phyloP scores from a whole-genome alignment of 2,888 invertebrate genomes.

The Mongoloraphidia duomilia region DNA sequence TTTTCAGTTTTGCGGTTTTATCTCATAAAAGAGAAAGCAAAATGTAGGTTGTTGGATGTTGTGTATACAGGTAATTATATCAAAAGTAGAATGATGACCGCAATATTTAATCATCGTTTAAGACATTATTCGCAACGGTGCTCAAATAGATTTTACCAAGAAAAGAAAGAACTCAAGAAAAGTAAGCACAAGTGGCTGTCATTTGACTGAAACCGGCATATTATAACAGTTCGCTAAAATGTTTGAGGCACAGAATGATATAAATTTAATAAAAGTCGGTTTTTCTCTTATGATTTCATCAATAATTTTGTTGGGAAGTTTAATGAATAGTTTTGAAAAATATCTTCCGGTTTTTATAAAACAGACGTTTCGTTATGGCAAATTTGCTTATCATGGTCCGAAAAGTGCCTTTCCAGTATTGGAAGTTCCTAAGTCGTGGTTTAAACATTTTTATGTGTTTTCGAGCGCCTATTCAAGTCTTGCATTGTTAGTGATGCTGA shows the following conservation, averaged over 20 bases:
- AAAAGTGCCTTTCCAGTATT: constrained; percentile 26
- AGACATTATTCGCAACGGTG: too few species aligned
- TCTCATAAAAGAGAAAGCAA: too few species aligned
- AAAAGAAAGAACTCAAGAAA: too few species aligned
- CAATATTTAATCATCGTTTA: too few species aligned
- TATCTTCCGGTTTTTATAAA: constrained; percentile 49
- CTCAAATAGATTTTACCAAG: too few species aligned
- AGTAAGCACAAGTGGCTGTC: too few species aligned
- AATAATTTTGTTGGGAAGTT: constrained; percentile 39
- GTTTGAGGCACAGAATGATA: neutral
- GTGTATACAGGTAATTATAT: too few species aligned
- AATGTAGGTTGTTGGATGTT: too few species aligned
- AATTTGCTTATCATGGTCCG: constrained; percentile 44
- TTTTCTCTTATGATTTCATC: constrained; percentile 19
- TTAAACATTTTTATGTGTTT: constrained; percentile 65
- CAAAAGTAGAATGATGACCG: too few species aligned
- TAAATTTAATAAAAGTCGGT: constrained; percentile 21
- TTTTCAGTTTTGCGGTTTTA: too few species aligned
- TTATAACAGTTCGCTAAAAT: neutral
- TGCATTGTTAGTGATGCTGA: constrained; percentile 33
- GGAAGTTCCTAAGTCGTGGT: constrained; percentile 68
- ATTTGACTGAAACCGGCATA: too few species aligned
- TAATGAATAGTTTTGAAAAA: constrained; percentile 49
- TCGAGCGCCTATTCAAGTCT: constrained; percentile 42
- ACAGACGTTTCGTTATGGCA: constrained; percentile 58